Base-by-base conservation (phyloP, 2,888 invertebrate species). In the Polylopha cassiicola region DNA sequence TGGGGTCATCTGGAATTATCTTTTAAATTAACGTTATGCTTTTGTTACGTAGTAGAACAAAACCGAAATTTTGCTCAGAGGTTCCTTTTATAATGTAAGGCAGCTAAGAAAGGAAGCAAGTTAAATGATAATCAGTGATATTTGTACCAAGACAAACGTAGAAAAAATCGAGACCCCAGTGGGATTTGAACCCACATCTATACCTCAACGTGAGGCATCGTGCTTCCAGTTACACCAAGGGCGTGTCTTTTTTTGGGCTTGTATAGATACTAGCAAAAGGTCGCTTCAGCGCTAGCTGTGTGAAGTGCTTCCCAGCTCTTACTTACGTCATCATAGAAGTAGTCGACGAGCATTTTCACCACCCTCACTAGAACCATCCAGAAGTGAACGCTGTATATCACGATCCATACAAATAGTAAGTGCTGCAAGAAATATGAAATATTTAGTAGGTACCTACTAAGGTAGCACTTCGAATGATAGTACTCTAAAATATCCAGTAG, bases 361-460 rank as follows among this genome's bases (percentile, higher is more conserved):
- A 74, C 24, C 32, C 51, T 65, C 32, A 82, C 77, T 4, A 80
- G 48, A 28, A 76, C 48, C 14, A 55, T 48, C 85, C 85, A 85
- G 53, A 82, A 81, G 48, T 81, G 74, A 1, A 84, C 59, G 50
- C 82, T 79, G 69, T 84, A 84, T 45, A 84, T 72, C 42, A 85
- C 64, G 73, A 84, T 71, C 85, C 85, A 85, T 16, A 78, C 44
- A 55, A 80, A 84, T 8, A 85, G 58, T 7, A 84, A 60, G 44
- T 81, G 68, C 85, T 85, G 69, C 0, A 61, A 65, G 37, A 4
- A 30, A 31, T 3, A 13, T 9, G 2, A 3, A 17, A 6, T 6
- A 4, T 27, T 11, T 13, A 7, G 13, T 7, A 16, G 8, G 13
- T 11, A 11, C 6, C 18, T 21, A 9, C 6, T 17, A 15, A 32